Evolutionary conservation across 2,888 invertebrate species (phyloP).

Genomic region (Drosophila setosimentum): DNA sequence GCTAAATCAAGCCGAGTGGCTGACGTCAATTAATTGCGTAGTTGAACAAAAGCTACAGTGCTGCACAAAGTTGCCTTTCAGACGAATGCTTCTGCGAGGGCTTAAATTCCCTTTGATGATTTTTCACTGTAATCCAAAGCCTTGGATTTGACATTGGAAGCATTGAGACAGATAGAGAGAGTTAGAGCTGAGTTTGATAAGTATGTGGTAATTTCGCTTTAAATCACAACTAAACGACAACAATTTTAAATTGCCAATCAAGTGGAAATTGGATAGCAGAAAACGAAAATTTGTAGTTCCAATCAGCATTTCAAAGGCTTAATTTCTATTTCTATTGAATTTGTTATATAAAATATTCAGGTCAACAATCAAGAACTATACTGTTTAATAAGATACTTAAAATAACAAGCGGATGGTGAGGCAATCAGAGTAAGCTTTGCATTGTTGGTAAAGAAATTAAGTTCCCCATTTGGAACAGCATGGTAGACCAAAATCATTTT

Average conservation of each 20-base stretch:
- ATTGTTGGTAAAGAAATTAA: not conserved
- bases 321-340: too few relatives aligned
- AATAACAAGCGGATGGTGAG: not conserved
- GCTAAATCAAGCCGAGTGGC: slow-evolving; percentile 27
- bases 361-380: not conserved
- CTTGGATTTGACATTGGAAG: slow-evolving; percentile 35
- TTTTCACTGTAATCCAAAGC: slow-evolving; percentile 9
- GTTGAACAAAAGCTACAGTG: slow-evolving; percentile 44
- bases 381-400: too few relatives aligned
- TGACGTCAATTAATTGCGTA: slow-evolving; percentile 70
- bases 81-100: slow-evolving; percentile 26
- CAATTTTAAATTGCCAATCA: not conserved
- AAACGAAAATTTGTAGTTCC: not conserved
- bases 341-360: not conserved
- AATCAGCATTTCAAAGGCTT: not conserved
- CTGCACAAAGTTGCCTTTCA: slow-evolving; percentile 25
- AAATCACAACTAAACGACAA: not conserved
- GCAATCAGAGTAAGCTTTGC: not conserved
- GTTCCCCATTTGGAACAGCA: not conserved
- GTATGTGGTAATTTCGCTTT: not conserved
- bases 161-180: not conserved
- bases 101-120: slow-evolving; percentile 50
- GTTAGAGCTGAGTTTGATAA: not conserved
- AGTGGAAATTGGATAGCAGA: not conserved
- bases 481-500: not conserved